phyloP scores from a whole-genome alignment of 2,113 vertebrate species.

The Syrmaticus mikado region DNA sequence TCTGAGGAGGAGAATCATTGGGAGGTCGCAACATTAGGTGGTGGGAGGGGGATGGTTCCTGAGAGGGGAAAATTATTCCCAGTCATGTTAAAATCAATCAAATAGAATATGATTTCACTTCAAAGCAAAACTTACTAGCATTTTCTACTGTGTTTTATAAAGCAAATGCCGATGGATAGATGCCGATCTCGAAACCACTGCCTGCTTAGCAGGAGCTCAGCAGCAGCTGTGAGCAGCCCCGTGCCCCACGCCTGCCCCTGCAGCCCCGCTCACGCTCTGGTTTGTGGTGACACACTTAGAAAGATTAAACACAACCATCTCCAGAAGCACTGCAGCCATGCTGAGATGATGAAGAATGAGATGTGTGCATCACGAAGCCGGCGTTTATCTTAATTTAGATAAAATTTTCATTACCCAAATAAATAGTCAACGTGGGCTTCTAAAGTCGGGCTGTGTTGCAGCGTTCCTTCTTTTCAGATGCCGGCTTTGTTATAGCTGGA shows the following conservation, averaged over 20 bases:
- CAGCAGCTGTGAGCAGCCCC: background rate
- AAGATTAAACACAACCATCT: background rate
- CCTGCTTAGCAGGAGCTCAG: background rate
- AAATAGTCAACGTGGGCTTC: conserved; percentile 7
- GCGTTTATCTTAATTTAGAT: conserved; percentile 37
- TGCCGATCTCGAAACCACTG: background rate
- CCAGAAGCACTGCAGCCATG: background rate
- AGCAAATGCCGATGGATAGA: conserved; percentile 59
- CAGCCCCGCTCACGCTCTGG: background rate
- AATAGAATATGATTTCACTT: conserved; percentile 66
- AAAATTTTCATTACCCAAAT: conserved; percentile 42
- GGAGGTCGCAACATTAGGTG: too few species aligned
- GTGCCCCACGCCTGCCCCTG: background rate
- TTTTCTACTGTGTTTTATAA: conserved; percentile 69
- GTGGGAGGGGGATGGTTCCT: background rate
- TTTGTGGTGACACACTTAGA: background rate
- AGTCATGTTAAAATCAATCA: conserved; percentile 58
- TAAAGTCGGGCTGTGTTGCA: background rate
- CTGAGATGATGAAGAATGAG: conserved; percentile 2
- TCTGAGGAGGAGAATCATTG: background rate
- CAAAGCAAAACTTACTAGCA: conserved; percentile 64
- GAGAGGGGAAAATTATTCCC: conserved; percentile 2
- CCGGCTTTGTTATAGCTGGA: background rate
- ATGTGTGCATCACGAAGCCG: background rate
- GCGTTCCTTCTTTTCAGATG: background rate